A percentile compares a stretch with the other conserved stretches of the same genome.
phyloP scores from a whole-genome alignment of 2,113 vertebrate genomes.

The Oncorhynchus nerka region DNA sequence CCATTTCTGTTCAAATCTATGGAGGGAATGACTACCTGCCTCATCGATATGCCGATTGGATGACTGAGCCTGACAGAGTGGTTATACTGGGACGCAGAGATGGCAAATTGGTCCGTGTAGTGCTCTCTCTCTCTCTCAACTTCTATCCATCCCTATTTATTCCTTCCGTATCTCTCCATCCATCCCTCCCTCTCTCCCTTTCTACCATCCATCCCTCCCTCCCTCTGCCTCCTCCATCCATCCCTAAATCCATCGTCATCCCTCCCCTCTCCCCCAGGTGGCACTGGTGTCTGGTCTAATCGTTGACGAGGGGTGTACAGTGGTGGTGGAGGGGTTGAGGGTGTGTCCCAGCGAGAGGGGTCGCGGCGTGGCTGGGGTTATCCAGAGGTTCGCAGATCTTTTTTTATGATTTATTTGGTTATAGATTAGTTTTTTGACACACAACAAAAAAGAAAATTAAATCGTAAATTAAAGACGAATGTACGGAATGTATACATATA shows the following conservation, averaged over 20 bases:
- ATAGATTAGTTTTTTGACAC: no score
- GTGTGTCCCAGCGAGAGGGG: constrained; percentile 50
- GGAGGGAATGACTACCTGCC: constrained; percentile 54
- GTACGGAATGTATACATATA: no score
- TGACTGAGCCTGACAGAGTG: constrained; percentile 46
- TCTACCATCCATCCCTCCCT: background rate
- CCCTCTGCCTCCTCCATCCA: background rate
- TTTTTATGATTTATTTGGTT: no score
- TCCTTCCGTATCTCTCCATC: background rate
- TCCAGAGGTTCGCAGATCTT: constrained; percentile 28
- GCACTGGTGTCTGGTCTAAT: constrained; percentile 49
- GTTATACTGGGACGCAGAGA: constrained; percentile 47
- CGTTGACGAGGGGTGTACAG: constrained; percentile 48
- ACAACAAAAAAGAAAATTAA: no score
- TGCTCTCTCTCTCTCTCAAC: background rate
- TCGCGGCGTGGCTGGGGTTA: constrained; percentile 45
- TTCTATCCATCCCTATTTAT: background rate
- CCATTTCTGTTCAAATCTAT: constrained; percentile 49
- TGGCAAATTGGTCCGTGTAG: constrained; percentile 34
- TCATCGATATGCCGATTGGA: constrained; percentile 47
- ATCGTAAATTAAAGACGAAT: no score
- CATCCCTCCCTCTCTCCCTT: background rate
- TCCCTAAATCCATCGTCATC: background rate
- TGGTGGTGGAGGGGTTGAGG: constrained; percentile 51
- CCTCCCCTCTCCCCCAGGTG: constrained; percentile 30